Evolutionary conservation across 1,140 invertebrate genomes (phyloP).

Genomic region (Drosophila rhopaloa): DNA sequence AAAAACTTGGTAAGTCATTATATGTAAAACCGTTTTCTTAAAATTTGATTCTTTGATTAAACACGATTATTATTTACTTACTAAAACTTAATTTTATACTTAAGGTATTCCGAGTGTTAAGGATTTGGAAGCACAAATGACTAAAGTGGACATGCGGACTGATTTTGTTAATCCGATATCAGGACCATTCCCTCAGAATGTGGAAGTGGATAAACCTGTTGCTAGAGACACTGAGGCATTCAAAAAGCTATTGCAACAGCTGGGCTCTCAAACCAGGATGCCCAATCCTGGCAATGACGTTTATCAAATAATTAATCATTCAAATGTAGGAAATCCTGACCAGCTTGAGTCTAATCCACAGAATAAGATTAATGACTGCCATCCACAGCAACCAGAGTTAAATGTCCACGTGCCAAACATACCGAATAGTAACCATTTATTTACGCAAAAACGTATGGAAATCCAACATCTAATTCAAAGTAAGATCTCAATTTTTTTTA

Average conservation of each 20-base stretch:
- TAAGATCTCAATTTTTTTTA: slow-evolving; percentile 15
- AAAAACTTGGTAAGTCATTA: slow-evolving; percentile 44
- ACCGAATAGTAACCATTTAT: slow-evolving; percentile 12
- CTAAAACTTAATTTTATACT: not conserved
- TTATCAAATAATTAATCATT: slow-evolving; percentile 17
- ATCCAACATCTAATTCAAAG: slow-evolving; percentile 61
- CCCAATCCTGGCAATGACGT: slow-evolving; percentile 13
- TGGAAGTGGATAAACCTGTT: slow-evolving; percentile 40
- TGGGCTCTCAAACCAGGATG: slow-evolving; percentile 45
- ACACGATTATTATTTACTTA: too few relatives aligned
- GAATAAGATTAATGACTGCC: slow-evolving; percentile 13
- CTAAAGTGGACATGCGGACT: slow-evolving; percentile 57
- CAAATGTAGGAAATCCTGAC: slow-evolving; percentile 1
- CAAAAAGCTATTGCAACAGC: slow-evolving; percentile 63
- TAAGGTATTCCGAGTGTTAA: slow-evolving; percentile 70
- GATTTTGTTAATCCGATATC: slow-evolving; percentile 17
- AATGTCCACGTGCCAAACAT: slow-evolving; percentile 24
- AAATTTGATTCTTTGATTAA: too few relatives aligned
- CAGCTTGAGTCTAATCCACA: slow-evolving; percentile 7
- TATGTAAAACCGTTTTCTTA: too few relatives aligned
- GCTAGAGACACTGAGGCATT: slow-evolving; percentile 63
- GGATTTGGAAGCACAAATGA: slow-evolving; percentile 72
- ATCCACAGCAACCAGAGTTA: slow-evolving; percentile 1
- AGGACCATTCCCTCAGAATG: slow-evolving; percentile 9
- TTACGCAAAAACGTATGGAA: slow-evolving; percentile 53